Percentiles rank a stretch among this genome's conserved stretches.
Conservation (phyloP, 2,797 vertebrate species). For the Dendrocincla fuliginosa region DNA sequence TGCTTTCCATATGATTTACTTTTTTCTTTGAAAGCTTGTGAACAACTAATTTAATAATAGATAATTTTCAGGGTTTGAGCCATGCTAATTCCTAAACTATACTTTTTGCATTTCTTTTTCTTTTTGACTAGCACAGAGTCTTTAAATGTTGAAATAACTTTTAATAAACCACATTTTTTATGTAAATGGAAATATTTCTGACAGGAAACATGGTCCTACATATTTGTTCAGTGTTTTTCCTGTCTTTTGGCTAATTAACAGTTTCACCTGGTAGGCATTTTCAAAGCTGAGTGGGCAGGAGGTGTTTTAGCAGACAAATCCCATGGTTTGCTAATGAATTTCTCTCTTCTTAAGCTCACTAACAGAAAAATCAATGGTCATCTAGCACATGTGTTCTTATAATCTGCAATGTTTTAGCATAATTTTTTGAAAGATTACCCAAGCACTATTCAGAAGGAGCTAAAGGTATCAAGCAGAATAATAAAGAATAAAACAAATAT, state of each 20-base stretch:
- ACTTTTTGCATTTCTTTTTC: not conserved
- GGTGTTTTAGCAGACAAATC: constrained; percentile 2
- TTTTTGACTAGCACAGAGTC: not conserved
- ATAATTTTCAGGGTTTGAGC: not conserved
- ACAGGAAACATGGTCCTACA: not conserved
- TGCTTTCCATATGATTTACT: not conserved
- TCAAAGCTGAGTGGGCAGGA: constrained; percentile 28
- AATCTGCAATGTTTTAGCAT: not conserved
- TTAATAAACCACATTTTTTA: not conserved
- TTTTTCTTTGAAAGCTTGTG: not conserved
- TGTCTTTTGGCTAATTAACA: constrained; percentile 30
- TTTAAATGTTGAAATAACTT: not conserved
- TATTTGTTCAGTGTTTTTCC: not conserved
- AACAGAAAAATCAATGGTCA: constrained; percentile 32
- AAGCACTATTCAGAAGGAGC: not conserved
- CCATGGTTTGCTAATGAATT: constrained; percentile 47
- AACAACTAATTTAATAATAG: not conserved
- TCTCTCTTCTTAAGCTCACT: constrained; percentile 3
- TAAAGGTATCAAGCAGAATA: not conserved
- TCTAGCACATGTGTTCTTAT: not conserved
- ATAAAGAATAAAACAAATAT: not conserved
- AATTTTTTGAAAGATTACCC: constrained; percentile 20
- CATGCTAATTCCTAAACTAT: not conserved
- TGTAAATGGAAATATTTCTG: not conserved
- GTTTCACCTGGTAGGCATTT: constrained; percentile 33